A percentile compares a stretch with the other conserved stretches of the same genome.
phyloP scores from a whole-genome alignment of 2,888 invertebrate species.

The Dicyrtomina minuta region DNA sequence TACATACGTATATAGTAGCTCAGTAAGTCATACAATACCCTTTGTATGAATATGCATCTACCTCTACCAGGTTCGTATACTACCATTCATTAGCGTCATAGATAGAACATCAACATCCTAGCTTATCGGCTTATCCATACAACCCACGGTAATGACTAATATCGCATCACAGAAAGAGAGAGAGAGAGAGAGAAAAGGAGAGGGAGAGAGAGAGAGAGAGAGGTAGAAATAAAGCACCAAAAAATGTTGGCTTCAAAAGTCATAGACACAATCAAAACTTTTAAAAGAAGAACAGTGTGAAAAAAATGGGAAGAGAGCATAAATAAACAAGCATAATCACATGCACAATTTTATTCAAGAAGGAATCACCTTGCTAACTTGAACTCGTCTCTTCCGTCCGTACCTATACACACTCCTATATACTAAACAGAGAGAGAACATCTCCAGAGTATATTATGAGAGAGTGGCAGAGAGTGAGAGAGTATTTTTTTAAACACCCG shows the following conservation, averaged over 20 bases:
- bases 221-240: conserved; percentile 3
- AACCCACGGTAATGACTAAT: too few species aligned
- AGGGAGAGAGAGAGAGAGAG: neutral
- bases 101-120: too few species aligned
- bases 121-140: too few species aligned
- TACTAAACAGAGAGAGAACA: neutral
- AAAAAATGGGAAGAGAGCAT: neutral
- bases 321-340: conserved; percentile 13
- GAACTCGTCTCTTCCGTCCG: neutral
- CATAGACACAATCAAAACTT: neutral
- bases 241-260: conserved; percentile 3
- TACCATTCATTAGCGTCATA: too few species aligned
- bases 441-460: conserved; percentile 16
- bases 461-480: neutral
- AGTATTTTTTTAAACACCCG: conserved; percentile 7
- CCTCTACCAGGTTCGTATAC: too few species aligned
- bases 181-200: neutral
- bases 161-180: neutral
- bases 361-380: conserved; percentile 16
- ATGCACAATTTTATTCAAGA: conserved; percentile 24
- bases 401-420: neutral
- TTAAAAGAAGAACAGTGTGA: neutral
- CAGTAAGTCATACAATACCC: too few species aligned
- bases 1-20: too few species aligned
- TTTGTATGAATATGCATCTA: too few species aligned